phyloP scores from a whole-genome alignment of 2,797 vertebrate genomes.

The Buceros bicornis region DNA sequence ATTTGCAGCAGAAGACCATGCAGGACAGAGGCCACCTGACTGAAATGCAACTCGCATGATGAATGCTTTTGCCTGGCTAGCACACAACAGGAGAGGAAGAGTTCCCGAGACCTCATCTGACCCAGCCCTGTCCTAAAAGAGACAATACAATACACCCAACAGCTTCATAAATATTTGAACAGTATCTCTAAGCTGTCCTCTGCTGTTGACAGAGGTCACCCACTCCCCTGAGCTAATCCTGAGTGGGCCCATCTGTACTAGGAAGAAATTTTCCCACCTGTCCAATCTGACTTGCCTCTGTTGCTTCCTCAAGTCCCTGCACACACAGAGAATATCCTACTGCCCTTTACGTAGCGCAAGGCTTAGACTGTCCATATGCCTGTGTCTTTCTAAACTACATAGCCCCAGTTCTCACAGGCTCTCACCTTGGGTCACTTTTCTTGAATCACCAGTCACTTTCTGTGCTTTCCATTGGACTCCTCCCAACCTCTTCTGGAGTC shows the following conservation, averaged over 20 bases:
- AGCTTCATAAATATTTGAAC: background rate
- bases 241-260: background rate
- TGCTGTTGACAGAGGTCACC: background rate
- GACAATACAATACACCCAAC: background rate
- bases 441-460: background rate
- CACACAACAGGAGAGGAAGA: background rate
- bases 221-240: background rate
- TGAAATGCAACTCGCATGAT: background rate
- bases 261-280: background rate
- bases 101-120: background rate
- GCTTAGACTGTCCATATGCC: background rate
- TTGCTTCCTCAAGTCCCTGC: background rate
- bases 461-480: background rate
- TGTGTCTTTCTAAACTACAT: background rate
- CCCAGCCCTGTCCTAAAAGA: background rate
- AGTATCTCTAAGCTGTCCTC: background rate
- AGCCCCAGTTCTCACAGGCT: background rate
- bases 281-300: background rate
- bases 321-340: background rate
- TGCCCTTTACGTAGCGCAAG: background rate
- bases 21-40: background rate
- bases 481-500: background rate
- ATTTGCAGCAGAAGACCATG: background rate
- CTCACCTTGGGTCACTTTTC: background rate
- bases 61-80: background rate